Evolutionary conservation across 2,888 invertebrate genomes (phyloP), one percentile per base, ranked within the genome.

Genomic region (Limulus polyphemus): DNA sequence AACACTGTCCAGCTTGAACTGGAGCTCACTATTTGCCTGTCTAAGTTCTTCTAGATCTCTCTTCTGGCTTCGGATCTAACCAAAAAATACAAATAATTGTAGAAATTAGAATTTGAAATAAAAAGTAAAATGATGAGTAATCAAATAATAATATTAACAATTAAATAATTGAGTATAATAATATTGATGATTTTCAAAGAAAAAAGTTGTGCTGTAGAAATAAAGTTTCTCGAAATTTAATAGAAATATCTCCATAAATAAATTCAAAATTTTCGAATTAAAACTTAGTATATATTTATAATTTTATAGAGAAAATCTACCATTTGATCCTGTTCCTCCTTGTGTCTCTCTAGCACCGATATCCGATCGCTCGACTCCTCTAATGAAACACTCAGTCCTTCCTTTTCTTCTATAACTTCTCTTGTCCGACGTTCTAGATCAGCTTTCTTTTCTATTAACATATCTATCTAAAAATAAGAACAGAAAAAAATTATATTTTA

Each of bases 281-380:
- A 3, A 32, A 32, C 7, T 32, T 7, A 32, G 7, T 32, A 32
- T 32, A 32, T 32, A 32, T 32, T n/a, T n/a, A 7, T 32, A 32
- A 32, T 32, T 32, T 32, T 32, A 32, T 32, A 32, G 5, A 32
- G 32, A 32, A 32, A 32, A 70, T 76, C 77, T 75, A 85, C 84
- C 82, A 80, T 77, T 68, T 73, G 77, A 74, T 90, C 90, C 78
- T 90, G 88, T 77, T 91, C 90, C 69, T 86, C 82, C 57, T 86
- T 81, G 74, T 88, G 78, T 69, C 78, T 83, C 76, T 95, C 93
- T 70, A 94, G 80, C 71, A 89, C 83, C 70, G 87, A 79, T 71
- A 93, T 90, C 74, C 90, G 83, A 77, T 94, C 92, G 60, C 88
- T 87, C 50, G 92, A 88, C 76, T 94, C 93, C 67, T 94, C 94